These are phyloP conservation scores for Loripinus fragilis DNA, from an alignment of 2,888 invertebrate species.

Conservation along the genomic window DNA sequence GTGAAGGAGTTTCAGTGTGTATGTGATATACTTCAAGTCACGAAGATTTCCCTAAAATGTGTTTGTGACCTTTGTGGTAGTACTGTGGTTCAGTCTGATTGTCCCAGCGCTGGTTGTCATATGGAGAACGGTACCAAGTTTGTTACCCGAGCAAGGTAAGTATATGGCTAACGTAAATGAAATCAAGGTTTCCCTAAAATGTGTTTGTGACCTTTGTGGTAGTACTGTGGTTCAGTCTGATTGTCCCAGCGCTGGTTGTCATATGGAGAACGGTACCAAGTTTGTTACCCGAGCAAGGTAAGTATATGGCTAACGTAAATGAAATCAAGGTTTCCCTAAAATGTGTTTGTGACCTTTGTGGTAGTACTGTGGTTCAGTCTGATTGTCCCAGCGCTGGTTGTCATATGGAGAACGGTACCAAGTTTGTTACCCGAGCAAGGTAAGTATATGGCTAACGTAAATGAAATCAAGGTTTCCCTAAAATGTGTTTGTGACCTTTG, in stretches of 20 bases:
- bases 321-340: slow-evolving; percentile 66
- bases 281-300: slow-evolving; percentile 62
- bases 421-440: slow-evolving; percentile 60
- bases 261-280: slow-evolving; percentile 32
- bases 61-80: slow-evolving; percentile 61
- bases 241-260: slow-evolving; percentile 56
- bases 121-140: slow-evolving; percentile 40
- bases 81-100: slow-evolving; percentile 25
- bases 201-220: slow-evolving; percentile 61
- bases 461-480: slow-evolving; percentile 63
- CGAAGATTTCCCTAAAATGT: slow-evolving; percentile 64
- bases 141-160: slow-evolving; percentile 59
- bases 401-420: slow-evolving; percentile 35
- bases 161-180: no score
- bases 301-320: no score
- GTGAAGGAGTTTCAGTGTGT: slow-evolving; percentile 41
- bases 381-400: slow-evolving; percentile 54
- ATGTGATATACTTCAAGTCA: slow-evolving; percentile 58
- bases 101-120: slow-evolving; percentile 53
- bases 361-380: slow-evolving; percentile 32
- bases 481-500: slow-evolving; percentile 63
- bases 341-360: slow-evolving; percentile 61
- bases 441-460: no score
- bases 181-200: slow-evolving; percentile 65
- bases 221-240: slow-evolving; percentile 23